Base-by-base conservation (phyloP, 2,797 vertebrate genomes). In the Pseudomugil gertrudae region DNA sequence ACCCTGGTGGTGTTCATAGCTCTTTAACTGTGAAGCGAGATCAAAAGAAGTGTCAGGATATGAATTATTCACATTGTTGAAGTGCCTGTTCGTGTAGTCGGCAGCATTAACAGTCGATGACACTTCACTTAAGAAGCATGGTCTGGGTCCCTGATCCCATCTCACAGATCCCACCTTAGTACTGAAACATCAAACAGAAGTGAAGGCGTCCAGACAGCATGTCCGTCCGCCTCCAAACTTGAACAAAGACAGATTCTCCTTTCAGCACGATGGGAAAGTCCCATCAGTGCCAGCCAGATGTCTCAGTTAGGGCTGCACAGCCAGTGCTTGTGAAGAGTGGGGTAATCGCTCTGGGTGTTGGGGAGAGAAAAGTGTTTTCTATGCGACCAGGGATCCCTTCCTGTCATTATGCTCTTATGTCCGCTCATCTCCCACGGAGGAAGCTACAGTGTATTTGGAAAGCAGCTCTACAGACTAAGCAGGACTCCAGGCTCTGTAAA, bases 351-450 rank as follows among this genome's bases (percentile, higher is more conserved):
- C 38, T 13, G 52, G 45, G 68, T 72, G 74, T 45, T 57, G 15
- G 36, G 23, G 50, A 21, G 40, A 70, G 21, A 11, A 14, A 29
- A 50, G 45, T 27, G 74, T 45, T 70, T 3, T 38, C 33, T 52
- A 30, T 67, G 48, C 52, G 68, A 74, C 55, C 40, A 58, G 56
- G 54, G 73, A 75, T 83, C 72, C 74, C 62, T 66, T 88, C 66
- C 85, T 86, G 75, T 89, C 81, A 88, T 88, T 88, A 88, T 62
- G 58, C 66, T 82, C 79, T 90, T 63, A 81, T 66, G 56, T 36
- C 13, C 71, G 63, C 63, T 54, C 40, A 66, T 73, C 71, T 68
- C 74, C 60, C 48, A 59, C 61, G 1, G 57, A 82, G 69, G 43
- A 66, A 63, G 76, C 62, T 32, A 55, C 19, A n/a, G 66, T 14